Evolutionary conservation across 2,888 invertebrate genomes (phyloP).

Genomic region (Euphydryas editha): DNA sequence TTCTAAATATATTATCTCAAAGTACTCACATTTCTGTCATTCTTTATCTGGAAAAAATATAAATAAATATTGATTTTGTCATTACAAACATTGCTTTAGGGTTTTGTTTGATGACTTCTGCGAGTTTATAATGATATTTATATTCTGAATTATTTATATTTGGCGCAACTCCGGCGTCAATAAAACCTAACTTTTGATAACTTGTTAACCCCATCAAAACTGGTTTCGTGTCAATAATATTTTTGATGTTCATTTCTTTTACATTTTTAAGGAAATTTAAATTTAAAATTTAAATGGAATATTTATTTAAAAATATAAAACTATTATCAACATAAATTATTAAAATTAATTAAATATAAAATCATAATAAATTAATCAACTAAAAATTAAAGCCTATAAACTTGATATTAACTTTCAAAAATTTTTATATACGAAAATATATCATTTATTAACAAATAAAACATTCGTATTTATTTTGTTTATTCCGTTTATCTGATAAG

Average conservation of each 20-base stretch:
- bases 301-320: too few relatives aligned
- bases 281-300: too few relatives aligned
- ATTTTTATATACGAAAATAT: neutral
- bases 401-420: neutral
- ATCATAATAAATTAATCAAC: neutral
- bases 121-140: neutral
- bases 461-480: constrained; percentile 10
- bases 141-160: neutral
- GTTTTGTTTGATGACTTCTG: neutral
- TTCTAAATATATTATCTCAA: neutral
- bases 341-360: too few relatives aligned
- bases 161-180: neutral
- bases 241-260: too few relatives aligned
- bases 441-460: neutral
- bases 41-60: neutral
- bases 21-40: neutral
- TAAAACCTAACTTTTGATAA: neutral
- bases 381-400: neutral
- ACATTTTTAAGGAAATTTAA: too few relatives aligned
- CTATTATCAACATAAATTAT: too few relatives aligned
- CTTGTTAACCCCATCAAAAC: neutral
- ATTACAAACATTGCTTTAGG: neutral
- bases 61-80: neutral
- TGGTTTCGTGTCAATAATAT: neutral
- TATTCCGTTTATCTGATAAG: constrained; percentile 16